Percentiles rank a stretch among this genome's conserved stretches.
Conservation (phyloP, 2,113 vertebrate species). For the Leptobrachium leishanense region DNA sequence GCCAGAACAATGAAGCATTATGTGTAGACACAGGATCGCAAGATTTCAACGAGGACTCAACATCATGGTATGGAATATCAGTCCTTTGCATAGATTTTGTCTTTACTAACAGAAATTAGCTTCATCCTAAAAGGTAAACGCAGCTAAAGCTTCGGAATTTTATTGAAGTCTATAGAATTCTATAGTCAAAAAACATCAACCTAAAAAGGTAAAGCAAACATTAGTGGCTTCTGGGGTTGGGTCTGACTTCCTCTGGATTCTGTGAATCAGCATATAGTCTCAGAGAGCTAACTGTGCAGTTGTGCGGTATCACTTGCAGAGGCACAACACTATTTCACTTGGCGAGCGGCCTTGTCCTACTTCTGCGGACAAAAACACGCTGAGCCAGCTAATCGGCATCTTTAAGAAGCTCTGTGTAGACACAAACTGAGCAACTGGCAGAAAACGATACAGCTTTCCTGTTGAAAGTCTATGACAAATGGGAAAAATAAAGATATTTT, state of each 20-base stretch:
- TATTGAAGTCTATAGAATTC: too few relatives aligned
- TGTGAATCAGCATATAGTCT: background rate
- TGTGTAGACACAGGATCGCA: too few relatives aligned
- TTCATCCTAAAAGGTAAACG: background rate
- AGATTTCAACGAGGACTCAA: too few relatives aligned
- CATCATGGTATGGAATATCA: too few relatives aligned
- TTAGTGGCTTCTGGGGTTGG: background rate
- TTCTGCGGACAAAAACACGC: slow-evolving; percentile 9
- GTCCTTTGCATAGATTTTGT: too few relatives aligned
- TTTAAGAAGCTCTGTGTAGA: background rate
- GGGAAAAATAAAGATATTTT: too few relatives aligned
- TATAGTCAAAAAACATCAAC: background rate
- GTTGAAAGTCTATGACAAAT: background rate
- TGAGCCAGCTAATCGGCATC: slow-evolving; percentile 9
- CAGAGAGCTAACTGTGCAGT: background rate
- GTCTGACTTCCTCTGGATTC: background rate
- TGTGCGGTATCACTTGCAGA: slow-evolving; percentile 13
- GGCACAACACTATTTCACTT: slow-evolving; percentile 4
- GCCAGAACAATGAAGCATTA: too few relatives aligned
- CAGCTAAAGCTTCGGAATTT: background rate
- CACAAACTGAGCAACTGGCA: slow-evolving; percentile 5
- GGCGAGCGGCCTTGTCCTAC: slow-evolving; percentile 18
- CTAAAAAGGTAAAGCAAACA: background rate
- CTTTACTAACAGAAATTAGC: background rate
- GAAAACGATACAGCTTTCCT: slow-evolving; percentile 15